Conservation (phyloP, 1,140 invertebrate genomes). For the Holotrichia oblita region DNA sequence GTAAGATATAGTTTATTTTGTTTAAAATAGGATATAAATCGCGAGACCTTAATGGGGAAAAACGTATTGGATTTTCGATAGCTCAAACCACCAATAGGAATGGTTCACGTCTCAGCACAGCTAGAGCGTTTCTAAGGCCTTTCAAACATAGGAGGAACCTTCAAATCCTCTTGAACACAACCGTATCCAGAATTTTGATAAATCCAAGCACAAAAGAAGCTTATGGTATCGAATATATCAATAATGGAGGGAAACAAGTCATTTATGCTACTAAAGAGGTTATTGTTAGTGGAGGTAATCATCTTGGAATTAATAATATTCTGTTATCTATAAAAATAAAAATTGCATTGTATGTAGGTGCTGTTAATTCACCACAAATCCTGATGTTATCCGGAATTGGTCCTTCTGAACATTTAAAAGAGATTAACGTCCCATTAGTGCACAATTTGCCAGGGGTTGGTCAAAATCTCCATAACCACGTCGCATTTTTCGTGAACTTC, state of each 20-base stretch:
- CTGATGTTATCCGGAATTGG: constrained; percentile 85
- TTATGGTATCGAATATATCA: constrained; percentile 73
- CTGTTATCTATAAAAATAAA: neutral
- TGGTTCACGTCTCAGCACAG: constrained; percentile 84
- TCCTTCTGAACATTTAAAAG: constrained; percentile 74
- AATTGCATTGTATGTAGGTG: constrained; percentile 61
- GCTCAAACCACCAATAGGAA: constrained; percentile 89
- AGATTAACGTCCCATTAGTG: constrained; percentile 71
- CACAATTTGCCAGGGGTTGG: constrained; percentile 86
- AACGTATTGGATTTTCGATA: constrained; percentile 82
- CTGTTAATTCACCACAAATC: constrained; percentile 85
- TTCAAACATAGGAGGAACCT: constrained; percentile 77
- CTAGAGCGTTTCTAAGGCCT: constrained; percentile 84
- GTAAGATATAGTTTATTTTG: too few species aligned
- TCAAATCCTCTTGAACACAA: constrained; percentile 80
- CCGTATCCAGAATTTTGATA: constrained; percentile 76
- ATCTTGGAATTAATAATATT: neutral
- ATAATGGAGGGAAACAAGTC: constrained; percentile 66
- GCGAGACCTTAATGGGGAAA: constrained; percentile 85
- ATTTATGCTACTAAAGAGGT: constrained; percentile 74
- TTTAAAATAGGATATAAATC: constrained; percentile 73
- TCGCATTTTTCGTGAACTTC: constrained; percentile 80
- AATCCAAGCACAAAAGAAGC: constrained; percentile 74
- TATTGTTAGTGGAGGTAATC: constrained; percentile 68
- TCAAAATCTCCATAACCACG: constrained; percentile 88